These are phyloP conservation scores for Eucidaris tribuloides DNA, from an alignment of 35 echinoderm and acorn worm genomes.

Conservation along the genomic window DNA sequence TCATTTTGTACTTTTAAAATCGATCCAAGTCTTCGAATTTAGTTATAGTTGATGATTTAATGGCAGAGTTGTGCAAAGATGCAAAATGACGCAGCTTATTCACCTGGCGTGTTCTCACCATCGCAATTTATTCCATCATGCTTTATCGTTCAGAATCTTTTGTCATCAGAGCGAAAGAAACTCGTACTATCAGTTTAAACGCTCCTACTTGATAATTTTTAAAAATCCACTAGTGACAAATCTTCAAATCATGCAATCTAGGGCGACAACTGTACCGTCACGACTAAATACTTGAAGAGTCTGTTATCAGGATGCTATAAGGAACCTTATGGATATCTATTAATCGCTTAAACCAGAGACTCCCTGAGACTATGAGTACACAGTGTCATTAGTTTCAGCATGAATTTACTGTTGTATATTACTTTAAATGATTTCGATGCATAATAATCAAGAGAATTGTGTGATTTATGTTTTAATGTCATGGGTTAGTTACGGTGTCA, in stretches of 20 bases:
- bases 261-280: conserved; percentile 35
- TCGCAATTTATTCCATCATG: conserved; percentile 5
- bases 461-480: no score
- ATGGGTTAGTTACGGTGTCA: no score
- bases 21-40: conserved; percentile 22
- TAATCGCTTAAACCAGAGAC: conserved; percentile 28
- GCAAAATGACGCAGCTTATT: conserved; percentile 1
- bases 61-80: conserved; percentile 14
- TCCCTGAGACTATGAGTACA: conserved; percentile 15
- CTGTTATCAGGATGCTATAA: conserved; percentile 24
- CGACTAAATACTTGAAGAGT: conserved; percentile 26
- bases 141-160: conserved; percentile 22
- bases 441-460: no score
- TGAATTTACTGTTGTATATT: conserved; percentile 11
- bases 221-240: conserved; percentile 38
- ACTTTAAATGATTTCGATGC: background rate
- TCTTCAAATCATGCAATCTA: conserved; percentile 39
- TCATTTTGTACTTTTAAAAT: background rate
- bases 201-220: conserved; percentile 12
- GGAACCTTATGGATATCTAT: conserved; percentile 32
- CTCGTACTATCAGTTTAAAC: conserved; percentile 35
- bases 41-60: conserved; percentile 35
- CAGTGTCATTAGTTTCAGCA: conserved; percentile 11
- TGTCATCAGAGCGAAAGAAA: conserved; percentile 1
- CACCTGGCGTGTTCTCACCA: conserved; percentile 24